Conservation (phyloP, 1,140 invertebrate genomes). For the Listronotus oregonensis region DNA sequence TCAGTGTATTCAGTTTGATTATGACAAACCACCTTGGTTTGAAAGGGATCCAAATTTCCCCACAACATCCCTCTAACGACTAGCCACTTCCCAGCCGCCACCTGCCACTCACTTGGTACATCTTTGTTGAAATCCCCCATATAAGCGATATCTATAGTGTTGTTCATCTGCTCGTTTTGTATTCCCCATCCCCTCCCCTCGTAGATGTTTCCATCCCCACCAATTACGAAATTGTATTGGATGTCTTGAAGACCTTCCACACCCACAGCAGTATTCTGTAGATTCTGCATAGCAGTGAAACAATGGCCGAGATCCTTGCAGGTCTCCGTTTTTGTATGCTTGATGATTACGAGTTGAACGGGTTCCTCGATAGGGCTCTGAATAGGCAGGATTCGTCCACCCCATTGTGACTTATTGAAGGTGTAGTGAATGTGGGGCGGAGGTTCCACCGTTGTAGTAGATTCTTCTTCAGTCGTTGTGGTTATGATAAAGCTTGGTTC, state of each 20-base stretch:
- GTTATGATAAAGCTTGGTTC: too few species aligned
- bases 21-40: constrained; percentile 33
- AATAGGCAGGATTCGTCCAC: too few species aligned
- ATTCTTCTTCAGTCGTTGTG: too few species aligned
- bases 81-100: constrained; percentile 51
- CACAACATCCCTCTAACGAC: constrained; percentile 50
- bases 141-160: constrained; percentile 57
- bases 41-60: constrained; percentile 37
- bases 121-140: constrained; percentile 57
- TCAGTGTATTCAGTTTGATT: constrained; percentile 52
- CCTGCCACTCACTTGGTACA: constrained; percentile 48
- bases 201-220: constrained; percentile 69
- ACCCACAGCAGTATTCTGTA: constrained; percentile 54
- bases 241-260: constrained; percentile 53
- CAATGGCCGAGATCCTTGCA: constrained; percentile 50
- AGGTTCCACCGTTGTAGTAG: too few species aligned
- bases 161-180: constrained; percentile 60
- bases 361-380: constrained; percentile 34
- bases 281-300: constrained; percentile 53
- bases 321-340: constrained; percentile 55
- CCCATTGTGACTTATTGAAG: too few species aligned
- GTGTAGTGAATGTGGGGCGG: too few species aligned
- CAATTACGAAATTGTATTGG: constrained; percentile 71
- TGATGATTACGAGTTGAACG: constrained; percentile 56
- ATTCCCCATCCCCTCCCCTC: constrained; percentile 66